Evolutionary conservation across 2,888 invertebrate genomes (phyloP).

Genomic region (Heliconius sara): DNA sequence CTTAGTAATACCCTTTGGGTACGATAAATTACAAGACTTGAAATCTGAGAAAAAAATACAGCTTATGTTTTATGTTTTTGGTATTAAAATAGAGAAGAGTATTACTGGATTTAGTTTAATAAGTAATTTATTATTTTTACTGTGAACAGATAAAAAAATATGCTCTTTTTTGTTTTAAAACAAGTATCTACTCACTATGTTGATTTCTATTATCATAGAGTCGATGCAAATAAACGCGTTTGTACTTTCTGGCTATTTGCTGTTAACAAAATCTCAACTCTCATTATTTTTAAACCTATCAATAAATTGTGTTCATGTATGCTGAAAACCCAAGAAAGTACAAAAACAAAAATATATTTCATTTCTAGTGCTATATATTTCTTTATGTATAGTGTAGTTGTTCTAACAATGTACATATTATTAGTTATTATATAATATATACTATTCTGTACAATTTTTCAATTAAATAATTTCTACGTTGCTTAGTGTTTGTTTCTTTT

Average conservation of each 20-base stretch:
- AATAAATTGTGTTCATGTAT: no score
- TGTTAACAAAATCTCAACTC: background rate
- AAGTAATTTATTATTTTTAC: background rate
- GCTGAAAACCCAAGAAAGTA: background rate
- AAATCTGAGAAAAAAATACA: background rate
- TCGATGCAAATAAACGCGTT: background rate
- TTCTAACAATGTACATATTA: background rate
- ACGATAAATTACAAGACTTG: no score
- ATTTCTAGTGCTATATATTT: constrained; percentile 1
- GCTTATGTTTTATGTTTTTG: background rate
- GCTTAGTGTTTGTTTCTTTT: background rate
- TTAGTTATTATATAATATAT: constrained; percentile 2
- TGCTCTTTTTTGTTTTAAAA: background rate
- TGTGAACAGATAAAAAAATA: background rate
- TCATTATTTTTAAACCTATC: background rate
- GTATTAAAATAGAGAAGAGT: background rate
- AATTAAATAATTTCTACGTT: constrained; percentile 1
- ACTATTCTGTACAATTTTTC: background rate
- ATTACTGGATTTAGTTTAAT: background rate
- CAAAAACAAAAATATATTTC: background rate
- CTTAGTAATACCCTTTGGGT: no score
- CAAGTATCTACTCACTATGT: background rate
- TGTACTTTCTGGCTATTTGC: background rate
- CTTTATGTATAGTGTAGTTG: background rate
- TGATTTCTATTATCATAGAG: background rate